Evolutionary conservation across 2,797 vertebrate genomes (phyloP).

Genomic region (Oreochromis mossambicus): DNA sequence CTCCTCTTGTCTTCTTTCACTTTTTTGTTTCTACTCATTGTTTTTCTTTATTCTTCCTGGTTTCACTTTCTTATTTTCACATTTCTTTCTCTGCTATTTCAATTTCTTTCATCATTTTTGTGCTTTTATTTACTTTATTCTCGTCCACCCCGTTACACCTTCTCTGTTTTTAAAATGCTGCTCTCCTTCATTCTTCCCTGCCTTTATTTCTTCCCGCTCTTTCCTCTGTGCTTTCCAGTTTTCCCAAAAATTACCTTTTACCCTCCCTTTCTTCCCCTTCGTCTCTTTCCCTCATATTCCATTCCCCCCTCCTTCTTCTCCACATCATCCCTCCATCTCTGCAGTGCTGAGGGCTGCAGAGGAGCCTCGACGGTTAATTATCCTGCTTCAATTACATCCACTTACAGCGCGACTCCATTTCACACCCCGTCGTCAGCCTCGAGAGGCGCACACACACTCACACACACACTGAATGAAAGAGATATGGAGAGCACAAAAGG

Average conservation of each 20-base stretch:
- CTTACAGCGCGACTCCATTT: slow-evolving; percentile 3
- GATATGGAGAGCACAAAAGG: not conserved
- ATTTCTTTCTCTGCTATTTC: not conserved
- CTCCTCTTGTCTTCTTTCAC: not conserved
- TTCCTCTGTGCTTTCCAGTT: not conserved
- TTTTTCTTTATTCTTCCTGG: not conserved
- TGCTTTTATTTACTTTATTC: not conserved
- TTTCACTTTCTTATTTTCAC: not conserved
- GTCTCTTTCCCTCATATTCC: not conserved
- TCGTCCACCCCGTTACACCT: not conserved
- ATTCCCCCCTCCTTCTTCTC: not conserved
- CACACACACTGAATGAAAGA: not conserved
- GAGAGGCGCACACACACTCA: not conserved
- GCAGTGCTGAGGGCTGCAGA: not conserved
- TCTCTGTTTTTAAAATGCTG: not conserved
- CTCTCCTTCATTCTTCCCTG: not conserved
- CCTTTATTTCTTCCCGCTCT: not conserved
- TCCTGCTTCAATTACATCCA: slow-evolving; percentile 41
- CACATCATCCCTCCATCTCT: not conserved
- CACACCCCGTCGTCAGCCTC: not conserved
- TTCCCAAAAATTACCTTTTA: not conserved
- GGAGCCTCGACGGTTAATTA: slow-evolving; percentile 18
- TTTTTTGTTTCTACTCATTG: not conserved
- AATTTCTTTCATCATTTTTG: not conserved
- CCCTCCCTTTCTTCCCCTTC: not conserved